phyloP scores from a whole-genome alignment of 2,797 vertebrate genomes.

The Aulostomus chinensis region DNA sequence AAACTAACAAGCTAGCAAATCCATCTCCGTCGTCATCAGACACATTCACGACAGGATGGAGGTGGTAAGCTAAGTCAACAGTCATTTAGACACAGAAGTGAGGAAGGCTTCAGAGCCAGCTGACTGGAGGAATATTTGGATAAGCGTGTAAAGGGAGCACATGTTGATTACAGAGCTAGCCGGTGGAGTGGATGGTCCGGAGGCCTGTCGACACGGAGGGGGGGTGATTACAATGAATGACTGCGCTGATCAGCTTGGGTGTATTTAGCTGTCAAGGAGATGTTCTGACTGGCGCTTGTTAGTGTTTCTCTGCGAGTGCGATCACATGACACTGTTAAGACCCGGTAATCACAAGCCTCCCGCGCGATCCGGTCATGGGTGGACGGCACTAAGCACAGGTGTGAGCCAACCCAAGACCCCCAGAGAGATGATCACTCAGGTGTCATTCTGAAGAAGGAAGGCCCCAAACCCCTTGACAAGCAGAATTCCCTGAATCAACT shows the following conservation, averaged over 20 bases:
- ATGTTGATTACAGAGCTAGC: constrained; percentile 81
- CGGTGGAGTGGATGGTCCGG: constrained; percentile 63
- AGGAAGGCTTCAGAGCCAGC: constrained; percentile 7
- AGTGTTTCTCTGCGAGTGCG: too few relatives aligned
- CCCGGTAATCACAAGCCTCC: too few relatives aligned
- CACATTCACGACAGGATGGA: constrained; percentile 35
- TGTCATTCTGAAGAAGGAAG: too few relatives aligned
- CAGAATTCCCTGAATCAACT: too few relatives aligned
- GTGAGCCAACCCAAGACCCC: too few relatives aligned
- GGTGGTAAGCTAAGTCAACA: constrained; percentile 55
- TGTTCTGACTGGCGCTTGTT: constrained; percentile 44
- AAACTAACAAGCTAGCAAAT: constrained; percentile 50
- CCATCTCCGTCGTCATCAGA: constrained; percentile 28
- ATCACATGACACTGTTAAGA: too few relatives aligned
- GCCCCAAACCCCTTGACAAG: too few relatives aligned
- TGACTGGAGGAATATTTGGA: constrained; percentile 61
- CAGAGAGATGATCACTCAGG: too few relatives aligned
- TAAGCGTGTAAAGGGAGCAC: constrained; percentile 68
- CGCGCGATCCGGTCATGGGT: too few relatives aligned
- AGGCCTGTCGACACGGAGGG: constrained; percentile 18
- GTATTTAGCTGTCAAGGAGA: constrained; percentile 81
- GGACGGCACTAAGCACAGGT: too few relatives aligned
- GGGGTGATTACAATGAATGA: constrained; percentile 88
- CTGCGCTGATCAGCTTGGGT: constrained; percentile 82
- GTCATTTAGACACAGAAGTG: constrained; percentile 46